Evolutionary conservation across 2,888 invertebrate genomes (phyloP), one percentile per base, ranked within the genome.

Genomic region (Sarcophaga variegata): DNA sequence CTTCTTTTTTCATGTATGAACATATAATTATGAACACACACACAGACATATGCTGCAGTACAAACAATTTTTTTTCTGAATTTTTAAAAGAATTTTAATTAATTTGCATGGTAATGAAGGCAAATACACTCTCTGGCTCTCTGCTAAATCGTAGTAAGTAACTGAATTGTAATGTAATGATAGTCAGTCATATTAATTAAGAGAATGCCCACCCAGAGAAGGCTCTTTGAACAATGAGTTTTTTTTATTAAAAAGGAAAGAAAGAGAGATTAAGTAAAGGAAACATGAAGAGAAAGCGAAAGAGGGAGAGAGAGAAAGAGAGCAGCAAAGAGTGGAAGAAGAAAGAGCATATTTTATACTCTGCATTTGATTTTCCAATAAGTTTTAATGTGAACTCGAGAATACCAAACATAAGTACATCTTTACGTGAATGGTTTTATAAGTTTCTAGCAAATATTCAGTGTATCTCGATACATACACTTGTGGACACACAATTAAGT

Each of bases 61-160:
- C 12, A 49, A 8, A 14, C 11, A 67, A 45, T 37, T 37, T 8
- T 22, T 27, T 10, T 37, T 17, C 4, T 17, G 4, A 71, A 49
- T 47, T 66, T 66, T 49, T 70, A 78, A 20, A 69, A 70, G 77
- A 83, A 81, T 87, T 87, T 81, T 71, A 81, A 78, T 81, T 78
- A 70, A 75, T 81, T 83, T 67, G 20, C 66, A 75, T 83, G 83
- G 22, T 81, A 81, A 87, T 78, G 72, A 74, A 83, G 77, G 83
- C 81, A 87, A 37, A 37, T 10, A 37, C 10, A 37, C 10, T 2
- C 37, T 1, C 2, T 10, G 6, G 8, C 37, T 37, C 37, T 37
- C 37, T 10, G 10, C 2, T 37, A 37, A 37, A 69, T 70, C 47
- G 47, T 20, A 70, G 78, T 49, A 45, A 20, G 37, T 49, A 72